phyloP scores from a whole-genome alignment of 2,888 invertebrate genomes.

The Carcina quercana region DNA sequence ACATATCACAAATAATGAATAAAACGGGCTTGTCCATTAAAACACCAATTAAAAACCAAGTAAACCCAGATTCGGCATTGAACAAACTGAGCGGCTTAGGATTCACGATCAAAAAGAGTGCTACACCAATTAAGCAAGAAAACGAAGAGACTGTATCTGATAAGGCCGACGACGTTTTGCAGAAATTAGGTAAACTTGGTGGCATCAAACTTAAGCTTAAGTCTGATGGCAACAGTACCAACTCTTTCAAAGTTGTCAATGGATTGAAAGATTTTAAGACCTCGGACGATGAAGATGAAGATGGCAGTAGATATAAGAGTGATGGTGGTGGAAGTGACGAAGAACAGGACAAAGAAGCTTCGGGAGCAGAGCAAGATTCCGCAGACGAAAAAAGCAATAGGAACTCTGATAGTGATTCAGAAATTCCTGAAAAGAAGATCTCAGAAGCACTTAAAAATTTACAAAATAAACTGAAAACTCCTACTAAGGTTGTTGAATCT shows the following conservation, averaged over 20 bases:
- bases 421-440: conserved; percentile 17
- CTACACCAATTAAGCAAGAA: conserved; percentile 53
- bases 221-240: conserved; percentile 54
- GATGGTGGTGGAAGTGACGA: conserved; percentile 37
- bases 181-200: conserved; percentile 58
- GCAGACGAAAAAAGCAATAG: conserved; percentile 26
- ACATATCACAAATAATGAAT: conserved; percentile 55
- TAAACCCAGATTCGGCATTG: conserved; percentile 42
- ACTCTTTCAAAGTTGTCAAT: conserved; percentile 60
- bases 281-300: conserved; percentile 56
- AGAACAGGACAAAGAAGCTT: conserved; percentile 32
- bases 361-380: conserved; percentile 32
- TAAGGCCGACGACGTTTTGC: conserved; percentile 39
- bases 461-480: conserved; percentile 20
- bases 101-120: conserved; percentile 59
- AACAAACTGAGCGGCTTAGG: conserved; percentile 60
- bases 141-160: conserved; percentile 28
- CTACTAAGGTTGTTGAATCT: conserved; percentile 27
- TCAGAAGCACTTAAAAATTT: conserved; percentile 30
- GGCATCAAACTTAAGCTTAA: conserved; percentile 63
- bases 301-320: conserved; percentile 36
- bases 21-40: conserved; percentile 55
- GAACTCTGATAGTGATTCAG: conserved; percentile 33
- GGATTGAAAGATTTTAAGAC: conserved; percentile 61
- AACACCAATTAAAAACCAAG: conserved; percentile 20